A percentile compares a stretch with the other conserved stretches of the same genome.
Evolutionary conservation across 2,113 vertebrate genomes (phyloP).

Genomic region (Cyanoramphus novaezelandiae): DNA sequence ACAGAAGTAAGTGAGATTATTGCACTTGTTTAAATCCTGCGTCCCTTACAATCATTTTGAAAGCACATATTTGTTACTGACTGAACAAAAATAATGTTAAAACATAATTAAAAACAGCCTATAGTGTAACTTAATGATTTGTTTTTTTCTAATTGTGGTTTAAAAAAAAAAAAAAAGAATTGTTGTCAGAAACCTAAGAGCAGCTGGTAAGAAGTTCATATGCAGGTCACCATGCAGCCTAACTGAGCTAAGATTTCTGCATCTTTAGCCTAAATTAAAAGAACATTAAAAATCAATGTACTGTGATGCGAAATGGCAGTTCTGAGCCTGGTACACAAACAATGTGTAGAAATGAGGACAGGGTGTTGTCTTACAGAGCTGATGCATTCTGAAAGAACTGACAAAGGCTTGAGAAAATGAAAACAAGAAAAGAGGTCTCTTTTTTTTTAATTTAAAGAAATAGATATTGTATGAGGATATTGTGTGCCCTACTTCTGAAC

Average conservation of each 20-base stretch:
- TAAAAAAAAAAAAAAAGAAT: not conserved
- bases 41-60: not conserved
- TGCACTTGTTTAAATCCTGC: slow-evolving; percentile 20
- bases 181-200: slow-evolving; percentile 13
- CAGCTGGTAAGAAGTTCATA: slow-evolving; percentile 77
- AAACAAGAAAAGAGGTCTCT: not conserved
- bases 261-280: slow-evolving; percentile 74
- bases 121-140: not conserved
- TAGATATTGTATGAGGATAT: not conserved
- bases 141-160: not conserved
- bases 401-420: slow-evolving; percentile 61
- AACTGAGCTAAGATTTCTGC: slow-evolving; percentile 71
- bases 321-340: slow-evolving; percentile 70
- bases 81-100: slow-evolving; percentile 23
- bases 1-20: slow-evolving; percentile 44
- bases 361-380: slow-evolving; percentile 66
- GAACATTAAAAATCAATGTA: slow-evolving; percentile 73
- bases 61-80: slow-evolving; percentile 14
- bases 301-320: slow-evolving; percentile 77
- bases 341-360: slow-evolving; percentile 67
- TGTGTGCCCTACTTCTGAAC: slow-evolving; percentile 51
- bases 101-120: slow-evolving; percentile 19
- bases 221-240: slow-evolving; percentile 69
- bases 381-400: slow-evolving; percentile 76
- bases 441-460: not conserved